phyloP scores from a whole-genome alignment of 1,140 invertebrate species.

The Meteorus sp. region DNA sequence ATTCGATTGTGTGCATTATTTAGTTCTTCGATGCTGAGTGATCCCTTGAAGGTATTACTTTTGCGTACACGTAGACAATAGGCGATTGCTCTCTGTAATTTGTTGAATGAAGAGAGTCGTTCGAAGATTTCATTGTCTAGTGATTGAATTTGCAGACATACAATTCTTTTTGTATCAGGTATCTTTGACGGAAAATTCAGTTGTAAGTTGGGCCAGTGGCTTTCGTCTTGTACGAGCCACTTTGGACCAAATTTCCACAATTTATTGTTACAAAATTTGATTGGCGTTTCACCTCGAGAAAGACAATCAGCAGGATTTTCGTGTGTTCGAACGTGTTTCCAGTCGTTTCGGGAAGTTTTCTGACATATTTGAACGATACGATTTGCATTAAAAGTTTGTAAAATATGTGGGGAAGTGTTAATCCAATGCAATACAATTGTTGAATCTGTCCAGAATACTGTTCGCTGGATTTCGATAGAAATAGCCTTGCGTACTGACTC shows the following conservation, averaged over 20 bases:
- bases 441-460: constrained; percentile 33
- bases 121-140: too few species aligned
- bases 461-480: constrained; percentile 3
- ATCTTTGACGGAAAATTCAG: too few species aligned
- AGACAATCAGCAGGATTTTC: constrained; percentile 53
- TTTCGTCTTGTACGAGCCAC: constrained; percentile 14
- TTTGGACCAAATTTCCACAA: constrained; percentile 46
- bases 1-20: neutral
- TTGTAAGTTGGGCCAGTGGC: neutral
- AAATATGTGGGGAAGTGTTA: constrained; percentile 17
- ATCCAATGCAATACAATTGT: constrained; percentile 37
- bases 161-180: too few species aligned
- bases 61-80: constrained; percentile 20
- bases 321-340: constrained; percentile 40
- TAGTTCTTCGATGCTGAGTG: constrained; percentile 1
- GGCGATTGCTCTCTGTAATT: constrained; percentile 8
- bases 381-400: constrained; percentile 29
- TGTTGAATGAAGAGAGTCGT: too few species aligned
- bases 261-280: constrained; percentile 21
- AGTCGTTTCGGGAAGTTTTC: constrained; percentile 31
- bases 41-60: neutral
- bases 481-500: constrained; percentile 26
- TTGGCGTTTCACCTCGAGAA: constrained; percentile 43
- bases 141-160: too few species aligned
- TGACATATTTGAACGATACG: constrained; percentile 36